Conservation (phyloP, 2,113 vertebrate genomes). For the Mastomys coucha region DNA sequence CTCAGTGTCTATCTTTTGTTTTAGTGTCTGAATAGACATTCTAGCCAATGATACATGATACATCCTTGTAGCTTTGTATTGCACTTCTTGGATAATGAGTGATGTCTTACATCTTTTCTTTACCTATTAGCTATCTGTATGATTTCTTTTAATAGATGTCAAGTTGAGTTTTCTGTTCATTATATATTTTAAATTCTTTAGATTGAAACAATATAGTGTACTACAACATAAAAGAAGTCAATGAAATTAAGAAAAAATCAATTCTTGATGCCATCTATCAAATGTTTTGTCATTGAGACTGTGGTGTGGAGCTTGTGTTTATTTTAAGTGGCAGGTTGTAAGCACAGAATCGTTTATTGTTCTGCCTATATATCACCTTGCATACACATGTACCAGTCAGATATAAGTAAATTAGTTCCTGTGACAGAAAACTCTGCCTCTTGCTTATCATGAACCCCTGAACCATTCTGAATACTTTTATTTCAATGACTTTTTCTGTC, state of each 20-base stretch:
- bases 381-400: constrained; percentile 9
- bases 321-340: constrained; percentile 38
- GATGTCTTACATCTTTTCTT: not conserved
- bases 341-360: constrained; percentile 22
- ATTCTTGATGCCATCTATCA: constrained; percentile 57
- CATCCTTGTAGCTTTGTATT: not conserved
- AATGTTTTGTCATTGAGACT: constrained; percentile 65
- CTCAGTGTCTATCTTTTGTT: not conserved
- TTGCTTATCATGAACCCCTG: constrained; percentile 65
- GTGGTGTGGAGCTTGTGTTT: constrained; percentile 42
- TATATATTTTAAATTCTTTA: not conserved
- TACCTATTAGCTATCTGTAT: not conserved
- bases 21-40: not conserved
- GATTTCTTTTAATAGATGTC: not conserved
- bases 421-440: constrained; percentile 68
- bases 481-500: constrained; percentile 72
- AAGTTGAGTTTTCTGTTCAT: not conserved
- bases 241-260: not conserved
- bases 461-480: constrained; percentile 49
- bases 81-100: not conserved
- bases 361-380: not conserved
- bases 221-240: not conserved
- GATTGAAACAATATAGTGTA: not conserved
- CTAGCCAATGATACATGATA: not conserved
- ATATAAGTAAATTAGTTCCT: constrained; percentile 55